Base-by-base conservation (phyloP, 2,113 vertebrate genomes). In the Climacteris rufus region DNA sequence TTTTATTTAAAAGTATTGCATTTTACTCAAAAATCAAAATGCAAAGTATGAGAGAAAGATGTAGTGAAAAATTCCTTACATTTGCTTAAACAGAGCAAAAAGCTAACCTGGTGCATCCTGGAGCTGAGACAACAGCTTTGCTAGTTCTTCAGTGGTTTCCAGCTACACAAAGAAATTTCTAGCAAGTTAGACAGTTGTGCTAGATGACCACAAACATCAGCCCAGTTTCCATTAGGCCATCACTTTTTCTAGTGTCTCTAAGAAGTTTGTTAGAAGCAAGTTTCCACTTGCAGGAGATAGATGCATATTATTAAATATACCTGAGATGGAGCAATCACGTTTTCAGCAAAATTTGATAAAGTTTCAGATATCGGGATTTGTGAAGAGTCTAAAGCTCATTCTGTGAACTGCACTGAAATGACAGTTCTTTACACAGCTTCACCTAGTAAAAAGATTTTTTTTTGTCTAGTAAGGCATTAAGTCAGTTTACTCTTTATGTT, bases 401-500 rank as follows among this genome's bases (percentile, higher is more conserved):
- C 79, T 90, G 94, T 78, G 61, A 97, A 83, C 93, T 87, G 92
- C 81, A 90, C 71, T 79, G 84, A 92, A 86, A 94, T 0, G 84
- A 87, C 79, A 93, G 60, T 63, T 87, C 69, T 92, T 85, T 47
- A 86, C 54, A 87, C 66, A 91, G 86, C 65, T 95, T 95, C 69
- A 80, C 65, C 80, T 64, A 40, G 72, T 71, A 87, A 89, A 94
- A 61, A 40, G 66, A 50, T 87, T 94, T 83, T 94, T 87, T 95
- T 83, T 94, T 20, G 88, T 97, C 95, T 89, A 90, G 60, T 97
- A 98, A 98, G 97, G 97, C 97, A 97, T 98, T 87, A 74, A 94
- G 66, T 94, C 90, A 96, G 76, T 56, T 96, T 42, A 95, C 86
- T 90, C 54, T 77, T 71, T 75, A 61, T 60, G 66, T 87, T 89